Evolutionary conservation across 1,140 invertebrate genomes (phyloP).

Genomic region (Drosophila littoralis): DNA sequence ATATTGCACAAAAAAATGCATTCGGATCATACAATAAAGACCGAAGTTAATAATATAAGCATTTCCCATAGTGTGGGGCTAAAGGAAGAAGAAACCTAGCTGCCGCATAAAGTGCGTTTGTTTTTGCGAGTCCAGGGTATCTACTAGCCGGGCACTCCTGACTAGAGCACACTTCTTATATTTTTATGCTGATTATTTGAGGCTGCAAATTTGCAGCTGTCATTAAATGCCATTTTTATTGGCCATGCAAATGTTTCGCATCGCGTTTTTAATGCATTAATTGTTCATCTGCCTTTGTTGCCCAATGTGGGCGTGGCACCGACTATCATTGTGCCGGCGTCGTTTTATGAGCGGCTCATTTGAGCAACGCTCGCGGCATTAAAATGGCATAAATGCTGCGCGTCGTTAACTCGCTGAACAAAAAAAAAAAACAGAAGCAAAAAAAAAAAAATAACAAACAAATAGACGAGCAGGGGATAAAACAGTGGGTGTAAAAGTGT

Average conservation of each 20-base stretch:
- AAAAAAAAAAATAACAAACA: slow-evolving; percentile 8
- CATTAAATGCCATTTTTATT: slow-evolving; percentile 75
- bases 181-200: slow-evolving; percentile 75
- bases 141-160: too few species aligned
- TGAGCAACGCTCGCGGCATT: slow-evolving; percentile 63
- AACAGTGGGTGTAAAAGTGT: neutral
- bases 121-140: too few species aligned
- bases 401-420: slow-evolving; percentile 63
- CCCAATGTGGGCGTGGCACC: slow-evolving; percentile 11
- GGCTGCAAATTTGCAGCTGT: slow-evolving; percentile 71
- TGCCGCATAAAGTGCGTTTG: too few species aligned
- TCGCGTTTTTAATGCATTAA: slow-evolving; percentile 75
- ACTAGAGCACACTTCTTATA: neutral
- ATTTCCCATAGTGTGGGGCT: too few species aligned
- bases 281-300: slow-evolving; percentile 43
- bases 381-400: slow-evolving; percentile 73
- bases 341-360: slow-evolving; percentile 69
- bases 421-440: slow-evolving; percentile 20
- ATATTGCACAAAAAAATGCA: too few species aligned
- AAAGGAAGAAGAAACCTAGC: too few species aligned
- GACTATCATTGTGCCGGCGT: slow-evolving; percentile 61
- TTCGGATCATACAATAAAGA: too few species aligned
- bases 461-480: slow-evolving; percentile 1
- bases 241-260: slow-evolving; percentile 61
- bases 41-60: too few species aligned